A percentile compares a stretch with the other conserved stretches of the same genome.
phyloP scores from a whole-genome alignment of 1,140 invertebrate species.

The Proctacanthus coquilletti region DNA sequence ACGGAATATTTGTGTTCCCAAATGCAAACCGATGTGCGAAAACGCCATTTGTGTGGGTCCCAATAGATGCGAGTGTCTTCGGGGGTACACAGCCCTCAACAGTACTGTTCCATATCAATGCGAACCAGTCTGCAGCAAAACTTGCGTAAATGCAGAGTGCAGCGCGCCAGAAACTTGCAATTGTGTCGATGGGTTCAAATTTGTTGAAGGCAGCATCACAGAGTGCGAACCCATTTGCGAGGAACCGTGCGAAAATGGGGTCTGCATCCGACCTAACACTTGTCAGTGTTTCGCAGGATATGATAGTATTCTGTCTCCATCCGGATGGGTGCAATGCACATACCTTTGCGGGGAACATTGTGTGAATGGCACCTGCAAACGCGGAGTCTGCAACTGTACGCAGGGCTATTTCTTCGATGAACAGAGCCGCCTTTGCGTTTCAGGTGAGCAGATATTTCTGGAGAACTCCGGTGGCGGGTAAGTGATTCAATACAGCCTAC shows the following conservation, averaged over 20 bases:
- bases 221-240: slow-evolving; percentile 38
- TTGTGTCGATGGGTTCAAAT: slow-evolving; percentile 31
- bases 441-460: not conserved
- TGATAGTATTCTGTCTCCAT: slow-evolving; percentile 7
- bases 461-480: slow-evolving; percentile 5
- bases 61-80: slow-evolving; percentile 16
- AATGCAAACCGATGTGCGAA: slow-evolving; percentile 28
- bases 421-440: not conserved
- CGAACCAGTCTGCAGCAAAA: slow-evolving; percentile 23
- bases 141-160: slow-evolving; percentile 37
- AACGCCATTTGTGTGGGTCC: slow-evolving; percentile 20
- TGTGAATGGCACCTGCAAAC: slow-evolving; percentile 9
- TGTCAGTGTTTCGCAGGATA: slow-evolving; percentile 31
- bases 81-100: slow-evolving; percentile 19
- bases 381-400: not conserved
- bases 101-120: slow-evolving; percentile 17
- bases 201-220: slow-evolving; percentile 26
- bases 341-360: not conserved
- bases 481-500: slow-evolving; percentile 10
- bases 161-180: slow-evolving; percentile 27
- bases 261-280: slow-evolving; percentile 35
- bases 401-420: not conserved
- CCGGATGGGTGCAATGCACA: slow-evolving; percentile 5
- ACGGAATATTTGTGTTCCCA: slow-evolving; percentile 15
- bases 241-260: slow-evolving; percentile 38